These are phyloP conservation scores for Engraulis encrasicolus DNA, from an alignment of 2,113 vertebrate species.

Conservation along the genomic window DNA sequence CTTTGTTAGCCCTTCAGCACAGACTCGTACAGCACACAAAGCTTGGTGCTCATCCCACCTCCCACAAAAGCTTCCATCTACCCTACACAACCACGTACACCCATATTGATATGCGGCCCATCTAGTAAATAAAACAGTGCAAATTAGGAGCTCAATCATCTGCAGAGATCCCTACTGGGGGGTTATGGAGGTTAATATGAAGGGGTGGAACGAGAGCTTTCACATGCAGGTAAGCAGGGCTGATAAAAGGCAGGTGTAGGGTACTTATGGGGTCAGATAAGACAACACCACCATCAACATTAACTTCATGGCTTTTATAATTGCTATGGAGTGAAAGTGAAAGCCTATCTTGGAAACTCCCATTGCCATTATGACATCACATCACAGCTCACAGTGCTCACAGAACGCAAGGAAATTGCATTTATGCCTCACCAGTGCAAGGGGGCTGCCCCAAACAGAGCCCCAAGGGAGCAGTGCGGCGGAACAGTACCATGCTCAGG, in stretches of 20 bases:
- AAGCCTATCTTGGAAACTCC: background rate
- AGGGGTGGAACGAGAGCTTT: background rate
- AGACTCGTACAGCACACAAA: no score
- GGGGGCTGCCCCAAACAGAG: no score
- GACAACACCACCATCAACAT: background rate
- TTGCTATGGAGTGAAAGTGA: background rate
- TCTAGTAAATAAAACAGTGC: background rate
- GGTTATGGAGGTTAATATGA: background rate
- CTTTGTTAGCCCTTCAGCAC: no score
- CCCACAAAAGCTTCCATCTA: no score
- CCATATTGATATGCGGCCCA: background rate
- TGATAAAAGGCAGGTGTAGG: background rate
- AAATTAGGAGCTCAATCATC: background rate
- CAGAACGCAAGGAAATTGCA: no score
- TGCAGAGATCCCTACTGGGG: background rate
- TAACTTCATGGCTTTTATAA: background rate
- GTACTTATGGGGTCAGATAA: constrained; percentile 3
- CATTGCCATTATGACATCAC: background rate
- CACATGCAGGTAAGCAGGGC: background rate
- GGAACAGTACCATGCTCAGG: no score
- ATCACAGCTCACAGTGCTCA: no score
- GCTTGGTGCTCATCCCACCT: no score
- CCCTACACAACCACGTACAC: background rate
- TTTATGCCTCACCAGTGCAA: no score
- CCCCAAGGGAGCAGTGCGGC: no score